Percentiles rank a stretch among this genome's conserved stretches.
phyloP scores from a whole-genome alignment of 1,140 invertebrate species.

The Monochamus saltuarius region DNA sequence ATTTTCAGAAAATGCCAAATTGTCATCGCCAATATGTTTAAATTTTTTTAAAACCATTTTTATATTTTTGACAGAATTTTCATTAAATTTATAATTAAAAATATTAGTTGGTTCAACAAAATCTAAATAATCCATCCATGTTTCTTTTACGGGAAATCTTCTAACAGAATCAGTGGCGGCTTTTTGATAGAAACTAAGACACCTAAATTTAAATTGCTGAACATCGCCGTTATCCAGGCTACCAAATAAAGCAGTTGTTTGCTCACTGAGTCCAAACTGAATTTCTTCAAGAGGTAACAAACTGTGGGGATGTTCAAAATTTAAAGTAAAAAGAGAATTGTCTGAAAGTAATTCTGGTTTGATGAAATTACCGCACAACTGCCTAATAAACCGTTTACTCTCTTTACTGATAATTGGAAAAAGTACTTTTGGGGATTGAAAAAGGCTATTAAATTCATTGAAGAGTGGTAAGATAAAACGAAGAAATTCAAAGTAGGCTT shows the following conservation, averaged over 20 bases:
- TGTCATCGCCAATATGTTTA: constrained; percentile 5
- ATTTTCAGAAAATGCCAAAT: constrained; percentile 4
- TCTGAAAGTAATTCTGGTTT: constrained; percentile 9
- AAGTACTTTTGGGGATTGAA: background rate
- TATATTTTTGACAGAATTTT: constrained; percentile 1
- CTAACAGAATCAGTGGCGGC: constrained; percentile 10
- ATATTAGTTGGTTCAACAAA: constrained; percentile 14
- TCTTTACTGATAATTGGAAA: background rate
- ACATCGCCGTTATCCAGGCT: constrained; percentile 3
- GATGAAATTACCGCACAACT: constrained; percentile 19
- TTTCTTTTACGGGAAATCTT: constrained; percentile 16
- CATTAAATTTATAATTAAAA: constrained; percentile 7
- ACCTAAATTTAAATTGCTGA: constrained; percentile 21
- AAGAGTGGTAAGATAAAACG: too few relatives aligned
- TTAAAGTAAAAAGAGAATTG: constrained; percentile 7
- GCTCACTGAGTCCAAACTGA: constrained; percentile 20
- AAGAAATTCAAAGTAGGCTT: too few relatives aligned
- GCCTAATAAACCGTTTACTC: background rate
- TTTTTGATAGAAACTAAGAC: constrained; percentile 21
- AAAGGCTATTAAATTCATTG: too few relatives aligned
- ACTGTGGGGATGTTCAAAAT: constrained; percentile 15
- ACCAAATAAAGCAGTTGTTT: constrained; percentile 4
- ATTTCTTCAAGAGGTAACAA: constrained; percentile 22
- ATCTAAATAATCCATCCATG: constrained; percentile 8
- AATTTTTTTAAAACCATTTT: constrained; percentile 1